phyloP scores from a whole-genome alignment of 2,888 invertebrate genomes.

The Geophilus truncorum region DNA sequence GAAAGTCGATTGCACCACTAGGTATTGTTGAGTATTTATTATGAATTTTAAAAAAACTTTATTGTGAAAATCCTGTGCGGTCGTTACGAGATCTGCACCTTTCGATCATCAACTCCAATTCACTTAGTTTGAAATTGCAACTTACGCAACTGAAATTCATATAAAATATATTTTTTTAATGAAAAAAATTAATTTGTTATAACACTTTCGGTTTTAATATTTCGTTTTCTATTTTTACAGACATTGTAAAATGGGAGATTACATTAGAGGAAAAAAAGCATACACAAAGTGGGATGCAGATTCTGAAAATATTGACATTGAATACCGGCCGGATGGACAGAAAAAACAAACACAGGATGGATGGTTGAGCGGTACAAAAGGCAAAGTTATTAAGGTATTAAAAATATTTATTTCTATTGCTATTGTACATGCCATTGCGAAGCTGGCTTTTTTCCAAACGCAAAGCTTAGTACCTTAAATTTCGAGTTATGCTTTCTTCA shows the following conservation, averaged over 20 bases:
- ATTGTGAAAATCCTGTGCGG: neutral
- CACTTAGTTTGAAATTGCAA: no score
- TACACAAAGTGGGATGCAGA: constrained; percentile 40
- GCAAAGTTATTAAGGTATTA: constrained; percentile 37
- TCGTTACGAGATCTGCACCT: neutral
- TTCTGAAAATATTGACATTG: constrained; percentile 38
- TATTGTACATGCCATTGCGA: neutral
- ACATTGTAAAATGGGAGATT: constrained; percentile 39
- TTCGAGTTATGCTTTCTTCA: neutral
- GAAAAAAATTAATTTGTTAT: no score
- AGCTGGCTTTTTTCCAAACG: neutral
- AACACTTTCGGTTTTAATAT: no score
- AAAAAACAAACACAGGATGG: constrained; percentile 27
- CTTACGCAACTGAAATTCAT: no score
- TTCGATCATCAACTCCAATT: neutral
- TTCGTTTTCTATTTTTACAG: no score
- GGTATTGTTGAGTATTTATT: neutral
- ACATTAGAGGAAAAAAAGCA: constrained; percentile 39
- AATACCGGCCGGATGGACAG: constrained; percentile 34
- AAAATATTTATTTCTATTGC: neutral
- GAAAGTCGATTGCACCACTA: neutral
- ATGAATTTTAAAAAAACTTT: neutral
- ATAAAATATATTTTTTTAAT: no score
- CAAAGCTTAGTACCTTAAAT: neutral
- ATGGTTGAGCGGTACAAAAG: constrained; percentile 38